A percentile compares a stretch with the other conserved stretches of the same genome.
These are phyloP conservation scores for Cactoblastis cactorum DNA, from an alignment of 2,888 invertebrate genomes.

Conservation along the genomic window DNA sequence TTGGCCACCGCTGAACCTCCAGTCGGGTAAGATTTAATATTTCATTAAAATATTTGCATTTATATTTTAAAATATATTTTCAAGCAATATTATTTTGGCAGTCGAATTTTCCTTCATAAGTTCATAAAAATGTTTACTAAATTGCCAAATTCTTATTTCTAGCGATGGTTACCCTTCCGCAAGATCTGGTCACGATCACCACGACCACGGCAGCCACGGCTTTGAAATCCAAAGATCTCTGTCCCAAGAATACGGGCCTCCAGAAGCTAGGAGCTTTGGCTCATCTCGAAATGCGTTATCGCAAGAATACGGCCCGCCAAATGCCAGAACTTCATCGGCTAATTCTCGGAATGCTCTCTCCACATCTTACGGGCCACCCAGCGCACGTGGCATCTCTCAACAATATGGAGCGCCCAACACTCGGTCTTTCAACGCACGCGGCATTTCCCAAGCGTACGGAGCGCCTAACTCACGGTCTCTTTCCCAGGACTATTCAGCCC, in stretches of 20 bases:
- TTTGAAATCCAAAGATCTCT: constrained; percentile 30
- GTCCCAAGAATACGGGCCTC: constrained; percentile 32
- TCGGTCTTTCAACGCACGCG: neutral
- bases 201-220: constrained; percentile 26
- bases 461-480: constrained; percentile 21
- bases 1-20: constrained; percentile 55
- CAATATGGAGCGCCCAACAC: neutral
- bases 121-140: too few relatives aligned
- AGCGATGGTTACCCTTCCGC: constrained; percentile 54
- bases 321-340: constrained; percentile 16
- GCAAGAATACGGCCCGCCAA: constrained; percentile 27
- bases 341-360: neutral
- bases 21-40: constrained; percentile 46
- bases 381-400: neutral
- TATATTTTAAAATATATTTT: too few relatives aligned
- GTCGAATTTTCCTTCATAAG: too few relatives aligned
- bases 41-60: too few relatives aligned
- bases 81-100: too few relatives aligned
- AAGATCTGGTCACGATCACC: constrained; percentile 35
- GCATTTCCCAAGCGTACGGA: constrained; percentile 22
- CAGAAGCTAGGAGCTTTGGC: constrained; percentile 21
- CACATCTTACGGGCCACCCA: neutral
- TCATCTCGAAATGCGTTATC: constrained; percentile 14
- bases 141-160: constrained; percentile 25
- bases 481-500: constrained; percentile 19